Evolutionary conservation across 2,888 invertebrate genomes (phyloP).

Genomic region (Desoria tigrina): DNA sequence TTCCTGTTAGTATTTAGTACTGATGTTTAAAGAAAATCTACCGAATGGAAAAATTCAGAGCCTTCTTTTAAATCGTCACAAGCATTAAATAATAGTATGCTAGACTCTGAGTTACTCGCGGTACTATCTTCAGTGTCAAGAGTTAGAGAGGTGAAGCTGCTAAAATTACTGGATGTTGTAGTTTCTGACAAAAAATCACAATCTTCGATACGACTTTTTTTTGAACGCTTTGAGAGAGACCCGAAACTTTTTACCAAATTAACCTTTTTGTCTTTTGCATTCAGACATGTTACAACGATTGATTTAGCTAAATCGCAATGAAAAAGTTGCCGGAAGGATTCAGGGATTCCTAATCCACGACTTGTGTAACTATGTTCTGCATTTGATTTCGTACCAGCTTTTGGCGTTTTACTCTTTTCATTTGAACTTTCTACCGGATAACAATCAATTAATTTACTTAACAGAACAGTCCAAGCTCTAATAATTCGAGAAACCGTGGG

Average conservation of each 20-base stretch:
- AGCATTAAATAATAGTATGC: constrained; percentile 7
- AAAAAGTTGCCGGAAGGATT: constrained; percentile 50
- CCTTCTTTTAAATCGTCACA: neutral
- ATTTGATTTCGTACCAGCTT: constrained; percentile 19
- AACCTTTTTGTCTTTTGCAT: constrained; percentile 28
- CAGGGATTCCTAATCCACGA: constrained; percentile 46
- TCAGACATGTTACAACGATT: constrained; percentile 40
- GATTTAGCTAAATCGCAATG: constrained; percentile 47
- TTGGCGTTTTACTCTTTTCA: neutral
- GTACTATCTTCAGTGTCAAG: neutral
- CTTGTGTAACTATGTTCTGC: constrained; percentile 44
- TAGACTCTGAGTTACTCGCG: neutral
- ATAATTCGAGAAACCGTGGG: constrained; percentile 52
- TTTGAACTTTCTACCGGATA: constrained; percentile 36
- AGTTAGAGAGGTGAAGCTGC: neutral
- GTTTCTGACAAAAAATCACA: neutral
- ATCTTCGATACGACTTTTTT: neutral
- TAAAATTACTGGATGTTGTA: neutral
- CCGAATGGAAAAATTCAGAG: too few relatives aligned
- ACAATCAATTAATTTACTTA: constrained; percentile 50
- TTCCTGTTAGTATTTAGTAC: too few relatives aligned
- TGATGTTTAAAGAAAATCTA: too few relatives aligned
- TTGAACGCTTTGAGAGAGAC: neutral
- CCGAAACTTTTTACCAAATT: neutral
- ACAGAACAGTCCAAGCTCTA: constrained; percentile 52